Conservation (phyloP, 2,888 invertebrate genomes). For the Cataglyphis albicans region DNA sequence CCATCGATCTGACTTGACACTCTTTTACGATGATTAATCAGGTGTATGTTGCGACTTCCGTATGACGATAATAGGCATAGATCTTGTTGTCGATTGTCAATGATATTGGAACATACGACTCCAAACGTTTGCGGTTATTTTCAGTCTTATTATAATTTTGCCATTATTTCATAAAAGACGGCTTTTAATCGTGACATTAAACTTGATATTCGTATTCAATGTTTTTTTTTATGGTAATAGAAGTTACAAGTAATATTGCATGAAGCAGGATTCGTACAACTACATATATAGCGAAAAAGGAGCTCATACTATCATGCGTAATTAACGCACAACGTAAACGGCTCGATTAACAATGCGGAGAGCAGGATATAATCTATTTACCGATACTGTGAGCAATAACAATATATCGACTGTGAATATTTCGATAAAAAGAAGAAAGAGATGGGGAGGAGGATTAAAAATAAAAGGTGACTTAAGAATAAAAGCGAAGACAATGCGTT, state of each 20-base stretch:
- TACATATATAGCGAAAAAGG: neutral
- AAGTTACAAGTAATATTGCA: conserved; percentile 5
- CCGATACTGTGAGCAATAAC: conserved; percentile 27
- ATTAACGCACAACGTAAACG: conserved; percentile 23
- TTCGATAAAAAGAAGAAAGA: conserved; percentile 15
- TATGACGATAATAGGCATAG: neutral
- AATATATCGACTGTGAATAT: conserved; percentile 36
- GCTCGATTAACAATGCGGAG: neutral
- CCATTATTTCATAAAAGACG: neutral
- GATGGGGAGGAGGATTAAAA: conserved; percentile 16
- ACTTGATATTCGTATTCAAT: neutral
- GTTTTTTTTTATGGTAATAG: neutral
- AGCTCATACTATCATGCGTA: neutral
- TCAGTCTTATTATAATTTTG: conserved; percentile 8
- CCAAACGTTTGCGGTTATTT: conserved; percentile 17
- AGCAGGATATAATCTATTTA: conserved; percentile 35
- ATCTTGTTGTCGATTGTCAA: neutral
- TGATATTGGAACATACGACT: neutral
- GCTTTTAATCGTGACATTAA: neutral
- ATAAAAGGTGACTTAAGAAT: conserved; percentile 22
- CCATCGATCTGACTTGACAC: neutral
- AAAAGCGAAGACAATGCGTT: neutral
- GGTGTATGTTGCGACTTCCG: conserved; percentile 12
- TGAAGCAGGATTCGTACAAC: neutral
- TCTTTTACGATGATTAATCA: conserved; percentile 32